Evolutionary conservation across 2,888 invertebrate species (phyloP).

Genomic region (Chymomyza caudatula): DNA sequence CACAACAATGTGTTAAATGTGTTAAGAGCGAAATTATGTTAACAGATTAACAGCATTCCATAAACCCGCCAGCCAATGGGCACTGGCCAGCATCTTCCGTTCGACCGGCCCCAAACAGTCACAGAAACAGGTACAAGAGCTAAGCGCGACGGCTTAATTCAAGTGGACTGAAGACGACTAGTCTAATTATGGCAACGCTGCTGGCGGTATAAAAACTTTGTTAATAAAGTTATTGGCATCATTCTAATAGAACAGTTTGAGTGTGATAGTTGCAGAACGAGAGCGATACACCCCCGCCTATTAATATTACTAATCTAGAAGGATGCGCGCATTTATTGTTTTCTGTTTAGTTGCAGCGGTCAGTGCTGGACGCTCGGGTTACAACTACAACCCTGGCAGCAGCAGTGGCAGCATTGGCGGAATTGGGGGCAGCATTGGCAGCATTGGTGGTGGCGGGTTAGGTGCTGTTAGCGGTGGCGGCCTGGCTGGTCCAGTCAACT

Average conservation of each 20-base stretch:
- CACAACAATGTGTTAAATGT: conserved; percentile 68
- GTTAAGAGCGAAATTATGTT: conserved; percentile 71
- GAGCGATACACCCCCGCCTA: conserved; percentile 5
- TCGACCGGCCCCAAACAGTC: conserved; percentile 6
- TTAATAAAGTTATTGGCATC: conserved; percentile 45
- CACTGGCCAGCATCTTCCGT: conserved; percentile 15
- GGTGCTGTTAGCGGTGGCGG: conserved; percentile 3
- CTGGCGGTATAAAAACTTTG: conserved; percentile 66
- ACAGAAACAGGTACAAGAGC: conserved; percentile 19
- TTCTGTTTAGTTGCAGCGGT: conserved; percentile 51
- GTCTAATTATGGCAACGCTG: conserved; percentile 46
- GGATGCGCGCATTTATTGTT: conserved; percentile 58
- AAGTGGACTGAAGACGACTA: conserved; percentile 40
- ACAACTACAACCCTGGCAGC: conserved; percentile 49
- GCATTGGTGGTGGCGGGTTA: neutral
- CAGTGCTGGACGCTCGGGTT: conserved; percentile 53
- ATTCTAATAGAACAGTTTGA: conserved; percentile 56
- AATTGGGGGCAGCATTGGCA: conserved; percentile 2
- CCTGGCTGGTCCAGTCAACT: conserved; percentile 47
- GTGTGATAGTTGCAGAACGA: conserved; percentile 9
- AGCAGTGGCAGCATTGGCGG: conserved; percentile 6
- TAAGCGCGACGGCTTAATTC: conserved; percentile 48
- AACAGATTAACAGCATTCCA: conserved; percentile 69
- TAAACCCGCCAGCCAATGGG: conserved; percentile 41
- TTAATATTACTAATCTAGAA: conserved; percentile 11